Base-by-base conservation (phyloP, 2,888 invertebrate genomes). In the Erannis defoliaria region DNA sequence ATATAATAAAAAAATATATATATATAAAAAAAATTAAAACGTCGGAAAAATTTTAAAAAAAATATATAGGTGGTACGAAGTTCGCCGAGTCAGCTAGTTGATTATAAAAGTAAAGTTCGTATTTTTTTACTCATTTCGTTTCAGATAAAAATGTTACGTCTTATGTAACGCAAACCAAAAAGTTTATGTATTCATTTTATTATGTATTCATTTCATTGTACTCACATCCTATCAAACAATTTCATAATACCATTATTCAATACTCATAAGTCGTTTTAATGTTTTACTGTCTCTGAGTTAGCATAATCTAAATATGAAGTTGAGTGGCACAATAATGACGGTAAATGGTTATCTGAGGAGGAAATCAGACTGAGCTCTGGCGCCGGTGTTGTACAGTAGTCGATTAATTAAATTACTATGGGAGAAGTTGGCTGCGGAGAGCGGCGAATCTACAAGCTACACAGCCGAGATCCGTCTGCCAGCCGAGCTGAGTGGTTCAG, bases 371-470 rank as follows among this genome's bases (percentile, higher is more conserved):
- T 84, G 76, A 78, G 82, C 80, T 78, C 66, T 79, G 76, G 77
- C 79, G 76, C 62, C 62, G 62, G 79, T 83, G 84, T 86, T 84
- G 82, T 84, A 72, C 81, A 82, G 80, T 84, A 82, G 84, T 84
- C 85, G 83, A 89, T 87, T 91, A 90, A 93, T 90, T 90, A 83
- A 86, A 89, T 92, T 90, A 90, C 84, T 77, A 79, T 77, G 71
- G 74, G 78, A 78, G 86, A 85, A 82, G 78, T 81, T 81, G 84
- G 73, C 76, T 76, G 72, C 71, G 61, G 74, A 66, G 71, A 75
- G 73, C 72, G 72, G 73, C 72, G 72, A 72, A 71, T 76, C 69
- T 73, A 76, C 78, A 62, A 62, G 61, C 48, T 55, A 16, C 45
- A 29, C 45, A 10, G 54, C 48, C 55, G 65, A 67, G 53, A 62